These are phyloP conservation scores for Lineus longissimus DNA, from an alignment of 1,140 invertebrate species.

Conservation along the genomic window DNA sequence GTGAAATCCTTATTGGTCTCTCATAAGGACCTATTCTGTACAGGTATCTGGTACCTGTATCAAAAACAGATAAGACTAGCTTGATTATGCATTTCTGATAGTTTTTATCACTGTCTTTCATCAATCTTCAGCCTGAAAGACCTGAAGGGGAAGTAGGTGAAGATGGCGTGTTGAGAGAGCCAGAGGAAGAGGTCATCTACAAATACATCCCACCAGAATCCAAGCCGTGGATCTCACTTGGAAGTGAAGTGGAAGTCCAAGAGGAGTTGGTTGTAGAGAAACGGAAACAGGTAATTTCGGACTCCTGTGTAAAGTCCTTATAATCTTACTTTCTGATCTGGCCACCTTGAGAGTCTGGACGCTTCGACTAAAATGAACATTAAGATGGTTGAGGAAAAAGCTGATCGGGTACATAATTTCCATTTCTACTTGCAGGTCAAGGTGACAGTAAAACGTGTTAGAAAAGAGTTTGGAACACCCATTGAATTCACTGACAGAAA, in stretches of 20 bases:
- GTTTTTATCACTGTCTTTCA: background rate
- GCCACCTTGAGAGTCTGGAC: too few species aligned
- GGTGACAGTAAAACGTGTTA: slow-evolving; percentile 37
- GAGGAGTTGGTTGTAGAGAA: slow-evolving; percentile 41
- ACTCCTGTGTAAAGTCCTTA: too few species aligned
- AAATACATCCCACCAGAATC: slow-evolving; percentile 49
- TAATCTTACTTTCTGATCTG: too few species aligned
- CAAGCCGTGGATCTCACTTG: slow-evolving; percentile 49
- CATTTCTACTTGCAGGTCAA: slow-evolving; percentile 32
- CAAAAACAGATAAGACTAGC: too few species aligned
- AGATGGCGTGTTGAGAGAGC: slow-evolving; percentile 25
- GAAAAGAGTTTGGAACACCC: slow-evolving; percentile 46
- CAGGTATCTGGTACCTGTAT: too few species aligned
- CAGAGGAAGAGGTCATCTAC: slow-evolving; percentile 38
- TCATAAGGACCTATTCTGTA: too few species aligned
- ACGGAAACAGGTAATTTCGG: slow-evolving; percentile 43
- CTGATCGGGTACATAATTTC: background rate
- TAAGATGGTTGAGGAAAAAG: too few species aligned
- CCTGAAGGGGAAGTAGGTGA: slow-evolving; percentile 26
- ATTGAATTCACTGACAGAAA: slow-evolving; percentile 40
- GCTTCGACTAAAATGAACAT: too few species aligned
- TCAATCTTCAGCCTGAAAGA: slow-evolving; percentile 23
- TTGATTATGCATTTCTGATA: background rate
- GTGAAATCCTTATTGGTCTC: too few species aligned
- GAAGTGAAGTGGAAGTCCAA: slow-evolving; percentile 51